These are phyloP conservation scores for Diadromus collaris DNA, from an alignment of 2,888 invertebrate species.

Conservation along the genomic window DNA sequence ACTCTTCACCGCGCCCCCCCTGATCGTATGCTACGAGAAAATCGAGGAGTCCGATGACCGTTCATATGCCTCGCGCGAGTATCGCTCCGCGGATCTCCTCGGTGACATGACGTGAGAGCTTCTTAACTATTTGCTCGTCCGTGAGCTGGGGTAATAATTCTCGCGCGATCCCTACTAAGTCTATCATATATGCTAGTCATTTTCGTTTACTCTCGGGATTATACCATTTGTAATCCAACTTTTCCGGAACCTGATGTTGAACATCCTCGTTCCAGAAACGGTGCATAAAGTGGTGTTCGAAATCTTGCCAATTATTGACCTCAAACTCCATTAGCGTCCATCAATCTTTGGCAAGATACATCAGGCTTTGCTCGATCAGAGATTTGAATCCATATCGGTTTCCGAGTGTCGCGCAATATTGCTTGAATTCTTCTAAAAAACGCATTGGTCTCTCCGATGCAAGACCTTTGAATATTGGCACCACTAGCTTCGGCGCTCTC, in stretches of 20 bases:
- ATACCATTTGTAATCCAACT: not conserved
- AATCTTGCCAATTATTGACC: not conserved
- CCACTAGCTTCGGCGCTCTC: not conserved
- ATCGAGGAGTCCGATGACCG: not conserved
- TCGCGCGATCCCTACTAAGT: not conserved
- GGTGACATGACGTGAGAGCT: not conserved
- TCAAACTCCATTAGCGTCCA: not conserved
- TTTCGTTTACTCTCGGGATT: not conserved
- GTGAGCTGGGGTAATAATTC: not conserved
- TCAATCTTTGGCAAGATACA: not conserved
- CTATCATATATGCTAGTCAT: not conserved
- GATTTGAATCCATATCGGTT: not conserved
- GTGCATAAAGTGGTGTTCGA: not conserved
- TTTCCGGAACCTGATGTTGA: not conserved
- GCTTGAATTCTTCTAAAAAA: not conserved
- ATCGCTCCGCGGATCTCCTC: not conserved
- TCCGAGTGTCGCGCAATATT: not conserved
- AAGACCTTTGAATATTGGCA: no score
- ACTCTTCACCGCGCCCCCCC: conserved; percentile 5
- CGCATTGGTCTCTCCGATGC: not conserved
- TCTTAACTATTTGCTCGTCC: not conserved
- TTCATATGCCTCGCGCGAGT: not conserved
- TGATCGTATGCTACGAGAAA: conserved; percentile 10
- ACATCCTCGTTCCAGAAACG: conserved; percentile 10
- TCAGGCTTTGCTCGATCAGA: not conserved